Percentiles rank a stretch among this genome's conserved stretches.
Evolutionary conservation across 37 sponge, comb jelly and placozoan genomes (phyloP).

Genomic region (Chondrilla cf. caribensis): DNA sequence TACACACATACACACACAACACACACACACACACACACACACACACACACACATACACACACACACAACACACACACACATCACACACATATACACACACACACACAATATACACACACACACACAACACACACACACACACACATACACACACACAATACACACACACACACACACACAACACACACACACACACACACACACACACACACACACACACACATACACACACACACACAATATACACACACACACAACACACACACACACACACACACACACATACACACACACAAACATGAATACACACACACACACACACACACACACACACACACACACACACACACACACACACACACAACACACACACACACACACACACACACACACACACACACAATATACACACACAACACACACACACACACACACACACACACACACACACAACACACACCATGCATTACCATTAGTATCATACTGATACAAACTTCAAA

Average conservation of each 20-base stretch:
- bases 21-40: no score
- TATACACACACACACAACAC: no score
- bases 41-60: slow-evolving; percentile 2
- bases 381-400: no score
- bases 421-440: slow-evolving; percentile 4
- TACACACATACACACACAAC: background rate
- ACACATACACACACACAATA: slow-evolving; percentile 1
- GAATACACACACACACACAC: no score
- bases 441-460: slow-evolving; percentile 19
- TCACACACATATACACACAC: slow-evolving; percentile 4
- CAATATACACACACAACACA: background rate
- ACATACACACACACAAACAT: slow-evolving; percentile 9
- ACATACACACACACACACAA: background rate
- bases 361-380: background rate
- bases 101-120: background rate
- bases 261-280: slow-evolving; percentile 3
- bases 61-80: slow-evolving; percentile 6
- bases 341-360: slow-evolving; percentile 18
- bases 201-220: no score
- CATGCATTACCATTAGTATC: no score
- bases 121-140: no score
- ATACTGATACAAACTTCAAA: no score
- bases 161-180: slow-evolving; percentile 10
- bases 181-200: background rate
- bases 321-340: background rate